These are phyloP conservation scores for Spilogale gracilis DNA, from an alignment of 2,113 vertebrate species.

Conservation along the genomic window DNA sequence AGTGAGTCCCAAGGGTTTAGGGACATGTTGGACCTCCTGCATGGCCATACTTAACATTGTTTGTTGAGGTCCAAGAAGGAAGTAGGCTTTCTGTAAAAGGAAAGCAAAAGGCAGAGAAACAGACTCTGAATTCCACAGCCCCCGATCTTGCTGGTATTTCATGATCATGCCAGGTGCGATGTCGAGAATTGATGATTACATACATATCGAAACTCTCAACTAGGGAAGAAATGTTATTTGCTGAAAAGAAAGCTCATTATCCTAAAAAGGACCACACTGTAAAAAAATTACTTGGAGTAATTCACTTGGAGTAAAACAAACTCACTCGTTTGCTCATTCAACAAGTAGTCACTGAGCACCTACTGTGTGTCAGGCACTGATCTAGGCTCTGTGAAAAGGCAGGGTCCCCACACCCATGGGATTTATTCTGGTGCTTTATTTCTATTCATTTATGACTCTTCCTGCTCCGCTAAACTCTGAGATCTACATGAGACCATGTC, in stretches of 20 bases:
- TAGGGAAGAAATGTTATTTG: not conserved
- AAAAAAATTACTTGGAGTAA: not conserved
- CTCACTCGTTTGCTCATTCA: not conserved
- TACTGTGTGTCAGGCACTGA: not conserved
- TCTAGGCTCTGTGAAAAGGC: not conserved
- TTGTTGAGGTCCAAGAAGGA: not conserved
- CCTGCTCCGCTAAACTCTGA: not conserved
- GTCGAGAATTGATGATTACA: not conserved
- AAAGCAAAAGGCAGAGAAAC: not conserved
- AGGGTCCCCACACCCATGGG: no score
- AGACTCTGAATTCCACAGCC: rapidly evolving
- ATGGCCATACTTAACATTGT: not conserved
- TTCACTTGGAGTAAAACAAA: not conserved
- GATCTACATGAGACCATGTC: not conserved
- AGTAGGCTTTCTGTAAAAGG: not conserved
- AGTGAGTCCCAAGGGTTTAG: not conserved
- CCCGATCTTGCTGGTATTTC: not conserved
- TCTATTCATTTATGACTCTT: not conserved
- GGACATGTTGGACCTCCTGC: not conserved
- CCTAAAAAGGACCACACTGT: not conserved
- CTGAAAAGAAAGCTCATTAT: not conserved
- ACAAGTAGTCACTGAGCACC: not conserved
- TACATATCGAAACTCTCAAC: not conserved
- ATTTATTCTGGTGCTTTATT: not conserved
- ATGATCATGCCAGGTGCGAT: not conserved